These are phyloP conservation scores for Gymnothorax javanicus DNA, from an alignment of 2,797 vertebrate species.

Conservation along the genomic window DNA sequence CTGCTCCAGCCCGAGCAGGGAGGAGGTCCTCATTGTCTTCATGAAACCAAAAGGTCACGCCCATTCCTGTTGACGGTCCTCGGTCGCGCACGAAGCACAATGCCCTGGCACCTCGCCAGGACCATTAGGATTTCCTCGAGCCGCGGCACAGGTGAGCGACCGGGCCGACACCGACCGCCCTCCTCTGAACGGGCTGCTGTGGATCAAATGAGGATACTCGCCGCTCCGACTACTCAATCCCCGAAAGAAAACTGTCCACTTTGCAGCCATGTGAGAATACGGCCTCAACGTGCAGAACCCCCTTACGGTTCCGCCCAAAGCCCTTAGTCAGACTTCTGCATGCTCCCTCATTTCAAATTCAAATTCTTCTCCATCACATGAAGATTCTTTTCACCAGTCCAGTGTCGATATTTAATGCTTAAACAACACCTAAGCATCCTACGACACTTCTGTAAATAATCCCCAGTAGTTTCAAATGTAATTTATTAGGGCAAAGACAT, in stretches of 20 bases:
- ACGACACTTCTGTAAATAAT: background rate
- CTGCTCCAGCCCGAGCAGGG: background rate
- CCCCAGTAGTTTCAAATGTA: no score
- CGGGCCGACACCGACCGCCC: conserved; percentile 17
- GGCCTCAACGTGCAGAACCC: background rate
- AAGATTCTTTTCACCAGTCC: conserved; percentile 2
- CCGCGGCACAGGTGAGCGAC: conserved; percentile 14
- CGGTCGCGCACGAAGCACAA: conserved; percentile 22
- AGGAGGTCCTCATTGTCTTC: conserved; percentile 33
- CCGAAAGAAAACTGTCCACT: background rate
- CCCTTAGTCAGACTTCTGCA: background rate
- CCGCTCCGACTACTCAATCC: background rate
- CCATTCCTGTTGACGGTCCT: conserved; percentile 40
- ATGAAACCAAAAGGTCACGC: conserved; percentile 29
- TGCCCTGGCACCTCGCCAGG: conserved; percentile 36
- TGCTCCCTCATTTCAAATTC: background rate
- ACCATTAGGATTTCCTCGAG: conserved; percentile 34
- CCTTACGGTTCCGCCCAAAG: background rate
- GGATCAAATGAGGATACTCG: conserved; percentile 24
- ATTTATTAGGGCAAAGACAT: background rate
- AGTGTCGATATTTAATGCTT: background rate
- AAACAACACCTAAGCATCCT: background rate
- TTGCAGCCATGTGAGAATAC: background rate
- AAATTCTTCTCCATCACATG: background rate
- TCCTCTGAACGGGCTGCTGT: background rate